Evolutionary conservation across 2,888 invertebrate species (phyloP), one percentile per base, ranked within the genome.

Genomic region (Ceraclea dissimilis): DNA sequence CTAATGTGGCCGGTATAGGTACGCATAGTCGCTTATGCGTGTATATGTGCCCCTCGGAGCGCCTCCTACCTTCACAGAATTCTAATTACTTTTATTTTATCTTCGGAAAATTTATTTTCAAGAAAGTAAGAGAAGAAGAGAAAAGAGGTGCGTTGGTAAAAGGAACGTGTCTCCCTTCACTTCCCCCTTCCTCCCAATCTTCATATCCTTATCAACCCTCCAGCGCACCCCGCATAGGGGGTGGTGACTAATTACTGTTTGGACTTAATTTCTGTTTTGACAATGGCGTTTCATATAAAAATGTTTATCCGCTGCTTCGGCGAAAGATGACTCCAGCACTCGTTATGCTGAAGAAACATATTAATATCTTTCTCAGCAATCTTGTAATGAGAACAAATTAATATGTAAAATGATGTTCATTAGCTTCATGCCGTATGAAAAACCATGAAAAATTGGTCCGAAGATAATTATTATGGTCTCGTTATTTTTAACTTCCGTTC

Each of bases 61-160:
- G 52, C 57, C 46, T 46, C 18, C 59, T 61, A 61, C 61, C 61
- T 60, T 60, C 61, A 39, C 59, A 61, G 61, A 61, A 61, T 61
- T 61, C 61, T 61, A 61, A 61, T 61, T 61, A 61, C 61, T 61
- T 61, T 61, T 61, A 61, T 61, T 61, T 61, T 61, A 61, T 61
- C 61, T 61, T 61, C 59, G 61, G 59, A 60, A 61, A 61, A 61
- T 61, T 61, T 61, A 61, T 61, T 61, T 59, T 56, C 57, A 55
- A 49, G 59, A 59, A 59, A 59, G 61, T 19, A 39, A 39, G 39
- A 39, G 26, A 26, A 26, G 26, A 26, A 26, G 56, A 61, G 61
- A 61, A 61, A 61, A 61, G 61, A 61, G 61, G 61, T 61, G 61
- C 48, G 57, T 59, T 39, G 52, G 58, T 46, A 56, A 53, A 57